phyloP scores from a whole-genome alignment of 2,888 invertebrate species.

The Hypercompe scribonia region DNA sequence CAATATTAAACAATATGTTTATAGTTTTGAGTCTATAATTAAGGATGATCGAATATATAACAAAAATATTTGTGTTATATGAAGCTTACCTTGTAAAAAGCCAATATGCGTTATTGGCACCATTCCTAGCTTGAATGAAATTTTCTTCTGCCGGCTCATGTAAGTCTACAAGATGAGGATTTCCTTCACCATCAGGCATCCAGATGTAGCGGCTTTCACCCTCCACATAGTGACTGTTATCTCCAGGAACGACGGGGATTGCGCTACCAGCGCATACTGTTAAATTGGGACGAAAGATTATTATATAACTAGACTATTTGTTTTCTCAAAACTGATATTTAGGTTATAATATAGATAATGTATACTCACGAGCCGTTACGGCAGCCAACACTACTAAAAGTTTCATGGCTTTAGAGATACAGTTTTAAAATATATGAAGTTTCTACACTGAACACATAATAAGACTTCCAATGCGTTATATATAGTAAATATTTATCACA shows the following conservation, averaged over 20 bases:
- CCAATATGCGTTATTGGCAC: conserved; percentile 66
- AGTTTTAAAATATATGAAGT: conserved; percentile 1
- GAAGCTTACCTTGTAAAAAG: conserved; percentile 57
- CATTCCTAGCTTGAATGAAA: conserved; percentile 49
- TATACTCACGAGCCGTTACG: conserved; percentile 55
- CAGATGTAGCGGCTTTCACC: conserved; percentile 66
- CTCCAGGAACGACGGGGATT: conserved; percentile 57
- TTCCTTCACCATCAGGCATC: conserved; percentile 67
- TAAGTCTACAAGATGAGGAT: conserved; percentile 63
- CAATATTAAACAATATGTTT: no score
- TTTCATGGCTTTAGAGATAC: conserved; percentile 47
- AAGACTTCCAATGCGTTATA: neutral
- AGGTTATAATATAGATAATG: neutral
- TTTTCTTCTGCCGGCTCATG: conserved; percentile 50
- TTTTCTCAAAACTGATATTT: neutral
- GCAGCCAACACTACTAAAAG: conserved; percentile 51
- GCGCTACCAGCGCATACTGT: conserved; percentile 49
- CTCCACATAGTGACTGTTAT: conserved; percentile 67
- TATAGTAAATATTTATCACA: conserved; percentile 11
- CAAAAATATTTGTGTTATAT: no score
- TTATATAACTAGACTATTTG: neutral
- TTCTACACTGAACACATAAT: neutral
- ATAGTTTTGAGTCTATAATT: no score
- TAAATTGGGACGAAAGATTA: conserved; percentile 36
- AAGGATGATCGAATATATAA: no score